Conservation (phyloP, 1,140 invertebrate species). For the Diabrotica virgifera region DNA sequence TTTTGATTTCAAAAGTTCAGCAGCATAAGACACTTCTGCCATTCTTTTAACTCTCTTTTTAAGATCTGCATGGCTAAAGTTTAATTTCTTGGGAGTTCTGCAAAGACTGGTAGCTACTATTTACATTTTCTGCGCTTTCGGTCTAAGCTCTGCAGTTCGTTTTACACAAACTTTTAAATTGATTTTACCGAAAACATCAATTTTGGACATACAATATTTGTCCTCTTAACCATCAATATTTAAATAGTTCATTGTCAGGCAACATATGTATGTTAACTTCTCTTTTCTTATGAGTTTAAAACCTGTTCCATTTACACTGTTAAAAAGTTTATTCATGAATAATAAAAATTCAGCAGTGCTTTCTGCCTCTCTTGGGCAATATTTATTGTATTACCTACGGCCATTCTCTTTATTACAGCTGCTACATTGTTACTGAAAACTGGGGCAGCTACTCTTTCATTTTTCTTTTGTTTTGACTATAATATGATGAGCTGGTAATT, state of each 20-base stretch:
- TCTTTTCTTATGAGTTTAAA: neutral
- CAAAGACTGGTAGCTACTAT: constrained; percentile 6
- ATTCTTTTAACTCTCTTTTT: neutral
- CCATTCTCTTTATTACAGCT: constrained; percentile 18
- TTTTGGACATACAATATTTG: no score
- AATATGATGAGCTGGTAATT: no score
- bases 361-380: no score
- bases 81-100: neutral
- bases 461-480: constrained; percentile 15
- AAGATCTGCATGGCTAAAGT: neutral
- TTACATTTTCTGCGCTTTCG: constrained; percentile 4
- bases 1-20: neutral
- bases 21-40: neutral
- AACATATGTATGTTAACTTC: no score
- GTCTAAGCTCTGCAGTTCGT: constrained; percentile 5
- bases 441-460: constrained; percentile 17
- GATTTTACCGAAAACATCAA: no score
- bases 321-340: constrained; percentile 14
- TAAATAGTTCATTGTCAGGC: no score
- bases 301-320: constrained; percentile 6
- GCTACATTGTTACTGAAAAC: constrained; percentile 20
- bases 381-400: no score
- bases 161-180: no score
- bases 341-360: constrained; percentile 9
- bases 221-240: no score